Evolutionary conservation across 2,888 invertebrate genomes (phyloP).

Genomic region (Amblyjoppa fuscipennis): DNA sequence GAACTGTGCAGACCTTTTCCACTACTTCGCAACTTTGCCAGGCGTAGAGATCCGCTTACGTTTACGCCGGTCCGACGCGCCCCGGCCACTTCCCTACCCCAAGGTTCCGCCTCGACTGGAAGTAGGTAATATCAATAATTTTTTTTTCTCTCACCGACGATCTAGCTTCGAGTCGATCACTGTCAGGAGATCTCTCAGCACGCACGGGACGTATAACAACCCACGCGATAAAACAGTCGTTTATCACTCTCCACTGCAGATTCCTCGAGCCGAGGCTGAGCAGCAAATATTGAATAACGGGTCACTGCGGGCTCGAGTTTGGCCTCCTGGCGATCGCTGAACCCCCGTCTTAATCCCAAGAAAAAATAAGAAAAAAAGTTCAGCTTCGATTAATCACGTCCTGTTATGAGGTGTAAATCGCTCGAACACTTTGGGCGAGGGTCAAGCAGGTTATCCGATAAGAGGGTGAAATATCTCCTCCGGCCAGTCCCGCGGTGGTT

Average conservation of each 20-base stretch:
- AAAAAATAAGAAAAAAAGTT: slow-evolving; percentile 31
- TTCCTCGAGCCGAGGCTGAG: slow-evolving; percentile 5
- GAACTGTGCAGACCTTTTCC: slow-evolving; percentile 31
- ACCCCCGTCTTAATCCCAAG: neutral
- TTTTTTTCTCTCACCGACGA: slow-evolving; percentile 24
- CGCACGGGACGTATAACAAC: slow-evolving; percentile 4
- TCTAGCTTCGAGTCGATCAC: slow-evolving; percentile 54
- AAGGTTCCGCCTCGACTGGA: slow-evolving; percentile 27
- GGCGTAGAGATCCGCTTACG: neutral
- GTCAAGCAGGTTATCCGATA: neutral
- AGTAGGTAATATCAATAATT: slow-evolving; percentile 61
- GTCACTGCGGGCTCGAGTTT: slow-evolving; percentile 23
- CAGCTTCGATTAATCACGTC: slow-evolving; percentile 20
- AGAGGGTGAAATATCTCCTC: neutral
- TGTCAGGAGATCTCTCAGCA: slow-evolving; percentile 45
- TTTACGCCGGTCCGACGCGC: neutral
- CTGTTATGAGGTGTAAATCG: slow-evolving; percentile 29
- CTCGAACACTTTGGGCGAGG: neutral
- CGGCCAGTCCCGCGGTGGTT: slow-evolving; percentile 2
- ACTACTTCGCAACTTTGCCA: slow-evolving; percentile 7
- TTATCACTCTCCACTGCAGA: slow-evolving; percentile 60
- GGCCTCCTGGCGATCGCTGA: neutral
- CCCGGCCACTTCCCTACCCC: slow-evolving; percentile 4
- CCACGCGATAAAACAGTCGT: slow-evolving; percentile 58
- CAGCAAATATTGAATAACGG: slow-evolving; percentile 29